phyloP scores from a whole-genome alignment of 2,113 vertebrate species.

The Strigops habroptila region DNA sequence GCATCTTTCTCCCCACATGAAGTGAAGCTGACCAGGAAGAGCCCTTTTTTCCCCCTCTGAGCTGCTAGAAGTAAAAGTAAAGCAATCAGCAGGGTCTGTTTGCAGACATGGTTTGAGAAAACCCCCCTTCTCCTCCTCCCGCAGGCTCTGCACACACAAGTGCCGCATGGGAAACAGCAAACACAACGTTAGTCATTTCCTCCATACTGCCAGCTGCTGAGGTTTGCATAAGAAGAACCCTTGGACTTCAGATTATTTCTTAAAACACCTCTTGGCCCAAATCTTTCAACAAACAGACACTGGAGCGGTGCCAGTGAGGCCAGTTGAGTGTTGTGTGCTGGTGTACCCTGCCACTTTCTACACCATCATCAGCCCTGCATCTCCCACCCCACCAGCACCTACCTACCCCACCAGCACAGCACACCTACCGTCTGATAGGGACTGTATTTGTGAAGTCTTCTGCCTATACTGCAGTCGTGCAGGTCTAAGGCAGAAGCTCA shows the following conservation, averaged over 20 bases:
- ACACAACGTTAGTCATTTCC: slow-evolving; percentile 48
- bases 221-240: slow-evolving; percentile 60
- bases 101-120: not conserved
- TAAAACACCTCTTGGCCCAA: slow-evolving; percentile 4
- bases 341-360: not conserved
- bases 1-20: fast-evolving
- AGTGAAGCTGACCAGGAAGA: fast-evolving
- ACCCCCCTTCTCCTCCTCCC: not conserved
- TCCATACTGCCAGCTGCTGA: slow-evolving; percentile 39
- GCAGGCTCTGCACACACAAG: not conserved
- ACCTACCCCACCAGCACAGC: fast-evolving
- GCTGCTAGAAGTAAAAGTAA: not conserved
- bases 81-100: slow-evolving; percentile 12
- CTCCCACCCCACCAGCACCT: not conserved
- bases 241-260: slow-evolving; percentile 63
- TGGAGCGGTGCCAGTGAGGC: not conserved
- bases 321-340: not conserved
- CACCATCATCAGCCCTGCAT: not conserved
- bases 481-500: not conserved
- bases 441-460: not conserved
- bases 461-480: not conserved
- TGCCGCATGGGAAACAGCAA: not conserved
- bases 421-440: fast-evolving
- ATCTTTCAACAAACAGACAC: slow-evolving; percentile 3
- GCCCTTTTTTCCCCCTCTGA: not conserved